phyloP scores from a whole-genome alignment of 2,113 vertebrate species.

The Mionectes macconnelli region DNA sequence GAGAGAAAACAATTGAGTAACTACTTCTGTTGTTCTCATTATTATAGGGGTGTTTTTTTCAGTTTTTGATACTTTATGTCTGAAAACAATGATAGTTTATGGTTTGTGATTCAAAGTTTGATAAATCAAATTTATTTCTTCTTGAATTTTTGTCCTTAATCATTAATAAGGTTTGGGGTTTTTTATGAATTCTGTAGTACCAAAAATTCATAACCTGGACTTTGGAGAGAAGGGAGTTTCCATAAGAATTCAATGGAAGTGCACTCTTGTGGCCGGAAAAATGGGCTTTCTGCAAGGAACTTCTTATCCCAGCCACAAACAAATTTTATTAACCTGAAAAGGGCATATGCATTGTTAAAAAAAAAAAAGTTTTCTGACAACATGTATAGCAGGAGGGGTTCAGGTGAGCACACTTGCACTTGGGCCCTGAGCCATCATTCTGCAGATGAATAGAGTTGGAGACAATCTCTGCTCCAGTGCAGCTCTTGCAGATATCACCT shows the following conservation, averaged over 20 bases:
- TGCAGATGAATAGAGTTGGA: background rate
- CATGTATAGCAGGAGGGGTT: background rate
- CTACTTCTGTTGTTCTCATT: background rate
- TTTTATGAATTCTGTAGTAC: background rate
- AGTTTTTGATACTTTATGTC: background rate
- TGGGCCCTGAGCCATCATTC: background rate
- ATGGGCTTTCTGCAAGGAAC: background rate
- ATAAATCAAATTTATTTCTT: background rate
- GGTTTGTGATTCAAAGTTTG: background rate
- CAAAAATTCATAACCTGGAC: background rate
- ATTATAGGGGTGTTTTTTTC: background rate
- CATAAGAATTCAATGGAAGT: background rate
- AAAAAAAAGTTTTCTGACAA: background rate
- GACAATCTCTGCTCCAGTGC: background rate
- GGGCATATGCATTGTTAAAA: background rate
- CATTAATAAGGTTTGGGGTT: background rate
- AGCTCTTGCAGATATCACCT: background rate
- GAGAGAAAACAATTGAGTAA: background rate
- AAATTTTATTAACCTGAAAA: background rate
- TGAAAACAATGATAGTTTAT: background rate
- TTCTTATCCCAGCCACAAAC: background rate
- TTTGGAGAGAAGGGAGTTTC: background rate
- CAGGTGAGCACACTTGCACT: fast-evolving
- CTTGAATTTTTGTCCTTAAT: background rate
- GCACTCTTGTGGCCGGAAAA: background rate